phyloP scores from a whole-genome alignment of 2,888 invertebrate genomes.

The Drosophila multiciliata region DNA sequence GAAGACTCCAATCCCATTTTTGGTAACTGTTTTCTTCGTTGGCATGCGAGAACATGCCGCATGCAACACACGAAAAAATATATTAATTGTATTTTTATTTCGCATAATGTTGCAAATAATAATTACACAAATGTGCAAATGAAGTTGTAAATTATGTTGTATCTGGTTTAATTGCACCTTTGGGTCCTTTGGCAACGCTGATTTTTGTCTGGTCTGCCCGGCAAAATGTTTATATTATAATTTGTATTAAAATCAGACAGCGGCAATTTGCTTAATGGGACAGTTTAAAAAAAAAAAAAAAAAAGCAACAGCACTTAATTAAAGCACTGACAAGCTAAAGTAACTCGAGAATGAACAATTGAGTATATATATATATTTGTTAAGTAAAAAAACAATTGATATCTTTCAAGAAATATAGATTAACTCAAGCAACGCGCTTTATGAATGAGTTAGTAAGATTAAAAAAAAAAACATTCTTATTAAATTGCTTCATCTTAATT shows the following conservation, averaged over 20 bases:
- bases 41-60: slow-evolving; percentile 30
- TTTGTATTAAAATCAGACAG: slow-evolving; percentile 19
- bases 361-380: not conserved
- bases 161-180: slow-evolving; percentile 75
- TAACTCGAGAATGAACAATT: not conserved
- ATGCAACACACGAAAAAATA: slow-evolving; percentile 59
- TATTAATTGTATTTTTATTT: slow-evolving; percentile 83
- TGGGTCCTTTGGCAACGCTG: slow-evolving; percentile 51
- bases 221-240: slow-evolving; percentile 12
- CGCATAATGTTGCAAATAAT: slow-evolving; percentile 80
- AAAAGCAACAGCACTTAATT: not conserved
- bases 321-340: not conserved
- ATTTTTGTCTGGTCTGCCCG: slow-evolving; percentile 30
- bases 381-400: not conserved
- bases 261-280: slow-evolving; percentile 22
- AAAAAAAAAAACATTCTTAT: not conserved
- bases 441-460: slow-evolving; percentile 10
- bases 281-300: not conserved
- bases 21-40: slow-evolving; percentile 10
- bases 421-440: slow-evolving; percentile 14
- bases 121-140: slow-evolving; percentile 82
- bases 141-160: slow-evolving; percentile 81
- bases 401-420: not conserved
- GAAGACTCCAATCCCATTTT: slow-evolving; percentile 11
- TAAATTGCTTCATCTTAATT: slow-evolving; percentile 24